Conservation (phyloP, 2,888 invertebrate species). For the Lapara coniferarum region DNA sequence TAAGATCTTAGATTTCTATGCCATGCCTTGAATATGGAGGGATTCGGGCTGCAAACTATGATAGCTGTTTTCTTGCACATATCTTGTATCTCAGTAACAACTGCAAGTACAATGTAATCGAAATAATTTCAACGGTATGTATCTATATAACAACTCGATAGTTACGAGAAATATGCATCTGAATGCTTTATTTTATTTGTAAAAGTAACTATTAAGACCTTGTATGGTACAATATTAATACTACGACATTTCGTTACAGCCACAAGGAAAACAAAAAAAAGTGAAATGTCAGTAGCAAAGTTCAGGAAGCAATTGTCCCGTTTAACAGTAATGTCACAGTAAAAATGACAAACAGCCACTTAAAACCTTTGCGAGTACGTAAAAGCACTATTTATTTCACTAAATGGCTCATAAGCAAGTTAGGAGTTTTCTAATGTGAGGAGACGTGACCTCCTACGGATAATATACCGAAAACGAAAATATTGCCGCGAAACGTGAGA, state of each 20-base stretch:
- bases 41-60: no score
- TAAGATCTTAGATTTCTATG: no score
- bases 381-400: neutral
- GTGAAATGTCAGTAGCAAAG: neutral
- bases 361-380: neutral
- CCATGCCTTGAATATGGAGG: no score
- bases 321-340: conserved; percentile 12
- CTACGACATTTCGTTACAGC: neutral
- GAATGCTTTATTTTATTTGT: no score
- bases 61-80: no score
- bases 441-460: neutral
- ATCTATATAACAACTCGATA: no score
- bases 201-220: neutral
- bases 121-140: no score
- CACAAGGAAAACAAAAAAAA: neutral
- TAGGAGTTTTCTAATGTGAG: neutral
- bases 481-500: conserved; percentile 21
- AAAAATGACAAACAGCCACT: conserved; percentile 4
- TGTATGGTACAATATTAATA: neutral
- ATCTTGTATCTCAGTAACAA: no score
- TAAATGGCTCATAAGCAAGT: neutral
- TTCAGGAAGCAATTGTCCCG: neutral
- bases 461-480: neutral
- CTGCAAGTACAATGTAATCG: no score
- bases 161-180: no score